Evolutionary conservation across 1,140 invertebrate genomes (phyloP).

Genomic region (Lamellibrachia luymesi): DNA sequence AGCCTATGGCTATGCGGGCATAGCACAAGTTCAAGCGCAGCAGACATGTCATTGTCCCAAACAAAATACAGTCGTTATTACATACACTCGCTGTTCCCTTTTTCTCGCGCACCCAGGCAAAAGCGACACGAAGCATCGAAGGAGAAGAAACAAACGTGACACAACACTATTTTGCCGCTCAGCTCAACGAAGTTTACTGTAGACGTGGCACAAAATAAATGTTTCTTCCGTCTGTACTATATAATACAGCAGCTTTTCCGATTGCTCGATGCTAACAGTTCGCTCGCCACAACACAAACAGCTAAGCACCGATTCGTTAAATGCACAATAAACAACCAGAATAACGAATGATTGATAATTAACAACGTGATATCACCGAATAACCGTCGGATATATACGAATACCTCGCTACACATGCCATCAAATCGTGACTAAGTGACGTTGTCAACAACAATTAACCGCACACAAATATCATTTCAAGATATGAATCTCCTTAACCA

Average conservation of each 20-base stretch:
- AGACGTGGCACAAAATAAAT: not conserved
- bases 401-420: not conserved
- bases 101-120: too few species aligned
- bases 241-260: not conserved
- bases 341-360: not conserved
- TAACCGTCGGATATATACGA: not conserved
- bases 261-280: not conserved
- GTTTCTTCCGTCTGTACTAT: not conserved
- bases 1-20: too few species aligned
- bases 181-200: not conserved
- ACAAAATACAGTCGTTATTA: too few species aligned
- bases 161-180: not conserved
- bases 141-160: not conserved
- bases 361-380: slow-evolving; percentile 1
- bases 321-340: not conserved
- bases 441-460: not conserved
- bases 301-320: not conserved
- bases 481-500: not conserved
- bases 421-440: not conserved
- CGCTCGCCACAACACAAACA: not conserved
- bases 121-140: not conserved
- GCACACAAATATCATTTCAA: not conserved
- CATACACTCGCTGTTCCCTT: too few species aligned
- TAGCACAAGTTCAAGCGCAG: too few species aligned
- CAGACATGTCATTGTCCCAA: too few species aligned